Base-by-base conservation (phyloP, 2,113 vertebrate genomes). In the Actenoides hombroni region DNA sequence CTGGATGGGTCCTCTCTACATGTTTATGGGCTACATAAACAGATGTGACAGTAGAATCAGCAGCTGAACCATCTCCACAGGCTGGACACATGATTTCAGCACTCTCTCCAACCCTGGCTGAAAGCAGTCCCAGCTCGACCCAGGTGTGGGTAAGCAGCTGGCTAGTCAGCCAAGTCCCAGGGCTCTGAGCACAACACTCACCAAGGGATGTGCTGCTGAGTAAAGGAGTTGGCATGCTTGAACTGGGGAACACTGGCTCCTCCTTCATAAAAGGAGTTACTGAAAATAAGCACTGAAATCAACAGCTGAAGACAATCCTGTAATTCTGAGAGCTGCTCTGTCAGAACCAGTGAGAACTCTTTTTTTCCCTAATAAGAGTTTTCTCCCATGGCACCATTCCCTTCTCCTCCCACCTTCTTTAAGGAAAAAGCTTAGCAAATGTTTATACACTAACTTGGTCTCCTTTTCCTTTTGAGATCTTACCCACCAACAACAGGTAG, bases 261-360 rank as follows among this genome's bases (percentile, higher is more conserved):
- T 95, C 81, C 57, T 73, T 87, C 69, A 78, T 48, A 49, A 90
- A 90, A 75, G 67, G 76, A n/a, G 48, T 68, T 60, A 86, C 40
- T 86, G 88, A 86, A 93, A 95, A 84, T 89, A 96, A 93, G 88
- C 25, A 78, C 48, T 92, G 90, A 88, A 69, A 64, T 86, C 90
- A 92, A 83, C 73, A 95, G 88, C 53, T 92, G 71, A 93, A 93
- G 76, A 90, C 1, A 31, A 92, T 69, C n/a, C 1, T 12, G 11
- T 76, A 92, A 86, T 79, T 88, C 65, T 60, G 48, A 95, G 85
- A 90, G 80, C 39, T 84, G 53, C 51, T 86, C 64, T 79, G 65
- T 60, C 80, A 79, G 84, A 94, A 90, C 3, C 53, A 60, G 40
- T 16, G 11, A 86, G 23, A 79, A 86, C 11, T 61, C 5, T 61